phyloP scores from a whole-genome alignment of 2,888 invertebrate species.

The Leptothorax acervorum region DNA sequence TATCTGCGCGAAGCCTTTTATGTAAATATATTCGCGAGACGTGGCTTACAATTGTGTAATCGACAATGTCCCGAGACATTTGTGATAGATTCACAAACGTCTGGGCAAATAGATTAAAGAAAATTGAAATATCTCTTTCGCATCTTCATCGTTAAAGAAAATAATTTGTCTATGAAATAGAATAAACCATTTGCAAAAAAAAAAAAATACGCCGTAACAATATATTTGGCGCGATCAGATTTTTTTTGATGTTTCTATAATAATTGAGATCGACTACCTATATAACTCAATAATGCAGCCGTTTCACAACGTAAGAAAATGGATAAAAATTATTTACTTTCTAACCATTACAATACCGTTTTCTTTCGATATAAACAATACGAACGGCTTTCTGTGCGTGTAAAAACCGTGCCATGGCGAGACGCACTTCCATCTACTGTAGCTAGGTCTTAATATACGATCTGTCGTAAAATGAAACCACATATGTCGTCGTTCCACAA shows the following conservation, averaged over 20 bases:
- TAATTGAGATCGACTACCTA: neutral
- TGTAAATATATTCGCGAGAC: neutral
- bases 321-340: neutral
- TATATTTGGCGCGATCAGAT: too few relatives aligned
- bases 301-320: neutral
- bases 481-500: constrained; percentile 18
- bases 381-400: neutral
- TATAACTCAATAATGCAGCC: neutral
- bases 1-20: neutral
- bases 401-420: constrained; percentile 31
- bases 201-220: too few relatives aligned
- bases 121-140: too few relatives aligned
- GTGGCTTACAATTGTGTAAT: neutral
- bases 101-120: too few relatives aligned
- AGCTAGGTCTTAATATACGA: constrained; percentile 12
- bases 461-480: constrained; percentile 12
- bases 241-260: too few relatives aligned
- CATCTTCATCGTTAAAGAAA: too few relatives aligned
- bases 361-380: neutral
- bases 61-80: neutral
- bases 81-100: too few relatives aligned
- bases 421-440: constrained; percentile 23
- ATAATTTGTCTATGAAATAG: too few relatives aligned
- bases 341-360: neutral
- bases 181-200: too few relatives aligned